Conservation (phyloP, 2,113 vertebrate genomes). For the Rhea pennata region DNA sequence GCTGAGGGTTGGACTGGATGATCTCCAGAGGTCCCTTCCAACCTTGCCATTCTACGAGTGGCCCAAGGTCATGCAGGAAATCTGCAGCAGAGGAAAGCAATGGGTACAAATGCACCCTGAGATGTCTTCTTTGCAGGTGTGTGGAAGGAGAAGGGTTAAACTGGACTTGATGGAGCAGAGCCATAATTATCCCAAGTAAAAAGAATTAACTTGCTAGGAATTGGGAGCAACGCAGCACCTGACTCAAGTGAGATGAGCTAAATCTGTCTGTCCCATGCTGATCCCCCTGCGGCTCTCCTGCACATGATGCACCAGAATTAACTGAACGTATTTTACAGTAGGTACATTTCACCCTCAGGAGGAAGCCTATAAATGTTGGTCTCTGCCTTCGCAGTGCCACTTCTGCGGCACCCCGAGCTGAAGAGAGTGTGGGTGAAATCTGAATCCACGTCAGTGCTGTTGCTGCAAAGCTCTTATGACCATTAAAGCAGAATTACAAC, state of each 20-base stretch:
- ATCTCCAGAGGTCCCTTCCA: too few relatives aligned
- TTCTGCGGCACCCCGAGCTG: not conserved
- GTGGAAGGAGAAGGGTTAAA: not conserved
- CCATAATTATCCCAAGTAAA: constrained; percentile 48
- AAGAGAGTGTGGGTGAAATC: not conserved
- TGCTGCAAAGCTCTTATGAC: constrained; percentile 58
- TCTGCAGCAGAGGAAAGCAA: not conserved
- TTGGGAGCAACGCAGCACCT: constrained; percentile 58
- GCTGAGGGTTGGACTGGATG: too few relatives aligned
- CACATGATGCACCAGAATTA: constrained; percentile 64
- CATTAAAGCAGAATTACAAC: constrained; percentile 39
- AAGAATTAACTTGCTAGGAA: constrained; percentile 37
- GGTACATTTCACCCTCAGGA: constrained; percentile 56
- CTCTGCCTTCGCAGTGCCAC: fast-evolving
- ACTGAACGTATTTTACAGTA: constrained; percentile 54
- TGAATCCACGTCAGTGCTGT: constrained; percentile 17
- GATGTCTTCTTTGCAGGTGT: too few relatives aligned
- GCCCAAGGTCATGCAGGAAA: not conserved
- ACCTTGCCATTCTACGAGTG: not conserved
- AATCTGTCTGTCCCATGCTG: constrained; percentile 34
- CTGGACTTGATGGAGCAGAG: not conserved
- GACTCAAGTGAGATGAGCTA: not conserved
- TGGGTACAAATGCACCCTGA: fast-evolving
- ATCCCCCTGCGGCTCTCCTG: not conserved
- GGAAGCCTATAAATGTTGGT: constrained; percentile 65